Base-by-base conservation (phyloP, 2,888 invertebrate genomes). In the Xestia c-nigrum region DNA sequence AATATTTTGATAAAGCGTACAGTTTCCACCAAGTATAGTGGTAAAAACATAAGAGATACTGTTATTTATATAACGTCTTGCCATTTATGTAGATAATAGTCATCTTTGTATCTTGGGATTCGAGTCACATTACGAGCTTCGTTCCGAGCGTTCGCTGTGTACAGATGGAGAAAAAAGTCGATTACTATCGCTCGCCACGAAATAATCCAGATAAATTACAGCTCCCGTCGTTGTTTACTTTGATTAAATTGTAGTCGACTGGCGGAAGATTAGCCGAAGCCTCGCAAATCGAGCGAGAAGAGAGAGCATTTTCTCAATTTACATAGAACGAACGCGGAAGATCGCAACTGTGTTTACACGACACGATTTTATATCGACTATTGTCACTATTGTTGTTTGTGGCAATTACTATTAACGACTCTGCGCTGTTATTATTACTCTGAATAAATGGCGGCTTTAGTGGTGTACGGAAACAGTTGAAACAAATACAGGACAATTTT, bases 191-290 rank as follows among this genome's bases (percentile, higher is more conserved):
- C 91, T 95, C 94, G 93, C 95, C 95, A 92, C 95, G 92, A 95
- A 96, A 96, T 96, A 96, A 96, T 96, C 96, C 94, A 95, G 96
- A 96, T 95, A 96, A 96, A 96, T 96, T 96, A 96, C 96, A 92
- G 92, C 89, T 89, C 90, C 92, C 90, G 92, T 93, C 94, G 94
- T 95, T 96, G 96, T 96, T 96, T 96, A 95, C 95, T 96, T 95
- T 96, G 96, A 96, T 96, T 96, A 96, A 96, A 96, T 96, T 96
- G 96, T 96, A 96, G 95, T 95, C 94, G 95, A 96, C 96, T 95
- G 95, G 93, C 91, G 93, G 94, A 94, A 96, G 96, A 96, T 96
- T 96, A 96, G 96, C 95, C 89, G 92, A 94, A 95, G 96, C 94
- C 94, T 93, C 94, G 95, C 95, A 95, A 96, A 96, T 96, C 95